A percentile compares a stretch with the other conserved stretches of the same genome.
Evolutionary conservation across 2,888 invertebrate species (phyloP).

Genomic region (Acholoe squamosa): DNA sequence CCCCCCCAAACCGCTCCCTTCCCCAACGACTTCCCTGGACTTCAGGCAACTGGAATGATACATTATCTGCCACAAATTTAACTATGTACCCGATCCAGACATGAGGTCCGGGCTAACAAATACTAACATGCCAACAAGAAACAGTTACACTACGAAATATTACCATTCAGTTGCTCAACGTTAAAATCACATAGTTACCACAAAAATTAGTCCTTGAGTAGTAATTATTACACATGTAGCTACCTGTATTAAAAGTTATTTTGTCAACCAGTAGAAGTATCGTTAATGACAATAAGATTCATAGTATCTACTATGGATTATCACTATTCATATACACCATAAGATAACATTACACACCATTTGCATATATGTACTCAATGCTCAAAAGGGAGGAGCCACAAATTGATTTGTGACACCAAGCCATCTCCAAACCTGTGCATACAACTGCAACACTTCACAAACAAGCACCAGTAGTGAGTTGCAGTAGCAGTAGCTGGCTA

Average conservation of each 20-base stretch:
- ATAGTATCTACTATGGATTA: slow-evolving; percentile 34
- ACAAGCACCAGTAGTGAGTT: slow-evolving; percentile 59
- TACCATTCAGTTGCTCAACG: slow-evolving; percentile 50
- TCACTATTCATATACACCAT: slow-evolving; percentile 56
- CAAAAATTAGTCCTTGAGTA: slow-evolving; percentile 61
- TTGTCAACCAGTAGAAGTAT: slow-evolving; percentile 58
- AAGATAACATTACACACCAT: slow-evolving; percentile 57
- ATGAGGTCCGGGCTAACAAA: slow-evolving; percentile 28
- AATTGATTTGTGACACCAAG: slow-evolving; percentile 14
- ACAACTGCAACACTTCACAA: slow-evolving; percentile 39
- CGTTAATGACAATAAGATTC: slow-evolving; percentile 49
- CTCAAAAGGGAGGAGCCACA: slow-evolving; percentile 42
- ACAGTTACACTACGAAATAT: slow-evolving; percentile 60
- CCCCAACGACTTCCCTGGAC: slow-evolving; percentile 50
- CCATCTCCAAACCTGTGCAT: slow-evolving; percentile 53
- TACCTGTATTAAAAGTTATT: slow-evolving; percentile 61
- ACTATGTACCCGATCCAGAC: slow-evolving; percentile 41
- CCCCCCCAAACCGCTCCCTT: background rate
- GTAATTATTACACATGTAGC: slow-evolving; percentile 55
- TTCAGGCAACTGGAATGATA: slow-evolving; percentile 61
- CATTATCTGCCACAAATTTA: slow-evolving; percentile 47
- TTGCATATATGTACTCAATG: slow-evolving; percentile 60
- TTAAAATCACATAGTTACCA: slow-evolving; percentile 59
- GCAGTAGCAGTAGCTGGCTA: slow-evolving; percentile 61
- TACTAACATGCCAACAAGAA: slow-evolving; percentile 60